phyloP scores from a whole-genome alignment of 2,797 vertebrate genomes.

The Florisuga fusca region DNA sequence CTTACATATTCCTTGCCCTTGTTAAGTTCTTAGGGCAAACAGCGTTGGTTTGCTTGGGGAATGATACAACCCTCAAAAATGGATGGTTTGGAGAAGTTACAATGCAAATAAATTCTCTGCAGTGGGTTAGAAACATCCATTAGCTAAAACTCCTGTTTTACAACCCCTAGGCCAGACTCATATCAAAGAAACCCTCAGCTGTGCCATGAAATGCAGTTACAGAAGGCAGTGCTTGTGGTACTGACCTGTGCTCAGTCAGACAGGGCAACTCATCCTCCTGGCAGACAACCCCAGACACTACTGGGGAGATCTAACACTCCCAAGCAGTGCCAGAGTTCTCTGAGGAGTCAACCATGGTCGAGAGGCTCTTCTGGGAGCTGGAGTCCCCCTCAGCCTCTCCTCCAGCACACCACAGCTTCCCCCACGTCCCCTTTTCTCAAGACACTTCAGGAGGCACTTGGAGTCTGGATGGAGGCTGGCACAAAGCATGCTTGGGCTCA shows the following conservation, averaged over 20 bases:
- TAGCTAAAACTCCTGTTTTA: constrained; percentile 2
- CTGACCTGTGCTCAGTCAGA: constrained; percentile 3
- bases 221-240: not conserved
- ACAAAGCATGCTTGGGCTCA: not conserved
- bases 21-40: not conserved
- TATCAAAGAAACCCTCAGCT: not conserved
- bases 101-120: not conserved
- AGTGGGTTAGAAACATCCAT: not conserved
- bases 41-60: not conserved
- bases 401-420: no score
- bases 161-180: not conserved
- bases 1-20: not conserved
- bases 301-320: not conserved
- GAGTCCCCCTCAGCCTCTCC: no score
- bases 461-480: not conserved
- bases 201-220: not conserved
- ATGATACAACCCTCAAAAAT: not conserved
- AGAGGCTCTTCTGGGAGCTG: not conserved
- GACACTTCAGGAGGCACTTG: no score
- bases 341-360: not conserved
- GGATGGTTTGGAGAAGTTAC: not conserved
- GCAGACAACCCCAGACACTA: not conserved
- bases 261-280: not conserved
- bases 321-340: not conserved
- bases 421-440: no score